These are phyloP conservation scores for Catharus bicknelli DNA, from an alignment of 2,113 vertebrate genomes.

Conservation along the genomic window DNA sequence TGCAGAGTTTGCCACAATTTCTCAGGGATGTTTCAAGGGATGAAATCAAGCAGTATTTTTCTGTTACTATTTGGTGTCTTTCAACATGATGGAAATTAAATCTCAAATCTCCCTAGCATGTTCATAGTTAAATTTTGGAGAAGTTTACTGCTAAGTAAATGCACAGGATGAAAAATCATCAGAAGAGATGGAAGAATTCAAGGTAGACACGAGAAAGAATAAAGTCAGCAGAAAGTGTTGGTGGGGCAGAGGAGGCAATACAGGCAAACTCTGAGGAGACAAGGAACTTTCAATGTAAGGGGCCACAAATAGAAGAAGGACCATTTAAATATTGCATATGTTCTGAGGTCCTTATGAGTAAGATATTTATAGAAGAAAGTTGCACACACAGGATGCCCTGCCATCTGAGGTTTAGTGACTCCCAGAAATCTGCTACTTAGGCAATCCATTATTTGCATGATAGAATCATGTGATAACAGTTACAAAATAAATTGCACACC, in stretches of 20 bases:
- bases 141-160: background rate
- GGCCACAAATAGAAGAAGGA: background rate
- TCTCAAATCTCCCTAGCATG: background rate
- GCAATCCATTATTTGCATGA: background rate
- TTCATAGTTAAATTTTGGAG: background rate
- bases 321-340: background rate
- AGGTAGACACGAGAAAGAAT: background rate
- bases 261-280: background rate
- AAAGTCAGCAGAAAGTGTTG: background rate
- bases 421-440: slow-evolving; percentile 21
- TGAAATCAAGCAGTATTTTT: background rate
- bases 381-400: background rate
- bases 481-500: background rate
- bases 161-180: background rate
- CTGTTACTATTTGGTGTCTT: background rate
- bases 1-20: background rate
- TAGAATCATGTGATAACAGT: background rate
- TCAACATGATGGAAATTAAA: background rate
- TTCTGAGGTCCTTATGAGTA: background rate
- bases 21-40: background rate
- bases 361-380: slow-evolving; percentile 2
- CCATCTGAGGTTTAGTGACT: background rate
- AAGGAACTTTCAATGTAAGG: background rate
- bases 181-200: background rate
- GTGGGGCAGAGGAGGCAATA: background rate